Evolutionary conservation across 2,113 vertebrate genomes (phyloP), one percentile per base, ranked within the genome.

Genomic region (Lagopus muta): DNA sequence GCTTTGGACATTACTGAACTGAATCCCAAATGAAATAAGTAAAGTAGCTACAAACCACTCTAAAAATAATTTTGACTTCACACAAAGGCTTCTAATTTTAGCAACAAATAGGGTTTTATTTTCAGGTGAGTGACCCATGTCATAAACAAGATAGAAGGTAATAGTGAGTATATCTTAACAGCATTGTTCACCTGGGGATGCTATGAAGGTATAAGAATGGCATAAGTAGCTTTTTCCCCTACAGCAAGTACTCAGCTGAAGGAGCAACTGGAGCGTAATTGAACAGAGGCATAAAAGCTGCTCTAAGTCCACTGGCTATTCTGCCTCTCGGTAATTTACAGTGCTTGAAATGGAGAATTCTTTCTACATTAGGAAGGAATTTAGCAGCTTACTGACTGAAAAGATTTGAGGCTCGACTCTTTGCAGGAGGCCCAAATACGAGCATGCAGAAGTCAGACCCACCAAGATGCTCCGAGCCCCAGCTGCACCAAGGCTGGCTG

Each of bases 221-320:
- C 3, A 0, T 95, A 92, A 94, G 95, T 94, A 70, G 18, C 74
- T 48, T 88, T 96, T 95, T 96, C 76, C 92, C 92, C 90, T 72
- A 52, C 60, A 93, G 92, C 88, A 88, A 73, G 47, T 83, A 92
- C 80, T 92, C 70, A 81, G 77, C 70, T 88, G 80, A 92, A 4
- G 6, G 52, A 92, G 57, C 80, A 92, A 93, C 73, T 95, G 57
- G 92, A 93, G 90, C 65, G 0, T 93, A 90, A 88, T 69, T 64
- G 61, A 93, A 71, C 52, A 77, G 74, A 91, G 22, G 30, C 79
- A 72, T 81, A 92, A 84, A 94, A 92, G 90, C 88, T 83, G 65
- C 34, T 78, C 47, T 16, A 90, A 36, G 90, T 55, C 32, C 60
- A 52, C 28, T 52, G 42, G 30, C 83, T 94, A 77, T 77, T 77